phyloP scores from a whole-genome alignment of 2,888 invertebrate species.

The Punctoribates punctum region DNA sequence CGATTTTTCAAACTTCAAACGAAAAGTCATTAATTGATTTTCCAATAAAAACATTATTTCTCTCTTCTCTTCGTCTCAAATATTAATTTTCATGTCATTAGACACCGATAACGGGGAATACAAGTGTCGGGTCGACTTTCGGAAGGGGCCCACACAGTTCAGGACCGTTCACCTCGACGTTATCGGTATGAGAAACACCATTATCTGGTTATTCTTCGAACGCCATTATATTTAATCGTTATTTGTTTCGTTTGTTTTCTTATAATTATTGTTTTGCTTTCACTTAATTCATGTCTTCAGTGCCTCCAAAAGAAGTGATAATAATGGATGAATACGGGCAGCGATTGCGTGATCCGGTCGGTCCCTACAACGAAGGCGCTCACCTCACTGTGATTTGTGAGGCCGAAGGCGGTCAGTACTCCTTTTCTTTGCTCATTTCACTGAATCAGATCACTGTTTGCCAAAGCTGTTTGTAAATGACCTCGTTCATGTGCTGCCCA shows the following conservation, averaged over 20 bases:
- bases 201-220: not conserved
- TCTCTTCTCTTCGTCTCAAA: no score
- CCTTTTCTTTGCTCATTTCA: no score
- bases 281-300: conserved; percentile 40
- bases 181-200: not conserved
- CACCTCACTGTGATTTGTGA: conserved; percentile 48
- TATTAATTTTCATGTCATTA: not conserved
- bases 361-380: conserved; percentile 48
- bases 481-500: no score
- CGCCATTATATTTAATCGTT: not conserved
- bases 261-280: conserved; percentile 12
- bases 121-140: conserved; percentile 42
- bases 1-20: no score
- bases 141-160: conserved; percentile 37
- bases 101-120: conserved; percentile 42
- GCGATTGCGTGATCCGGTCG: conserved; percentile 46
- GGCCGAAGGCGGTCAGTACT: conserved; percentile 48
- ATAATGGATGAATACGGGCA: conserved; percentile 49
- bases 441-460: no score
- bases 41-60: no score
- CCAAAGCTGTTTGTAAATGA: no score
- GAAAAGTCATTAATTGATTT: no score
- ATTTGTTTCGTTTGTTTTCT: not conserved
- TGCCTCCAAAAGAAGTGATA: conserved; percentile 48
- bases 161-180: conserved; percentile 41